Evolutionary conservation across 1,140 invertebrate genomes (phyloP), one percentile per base, ranked within the genome.

Genomic region (Chlorops oryzae): DNA sequence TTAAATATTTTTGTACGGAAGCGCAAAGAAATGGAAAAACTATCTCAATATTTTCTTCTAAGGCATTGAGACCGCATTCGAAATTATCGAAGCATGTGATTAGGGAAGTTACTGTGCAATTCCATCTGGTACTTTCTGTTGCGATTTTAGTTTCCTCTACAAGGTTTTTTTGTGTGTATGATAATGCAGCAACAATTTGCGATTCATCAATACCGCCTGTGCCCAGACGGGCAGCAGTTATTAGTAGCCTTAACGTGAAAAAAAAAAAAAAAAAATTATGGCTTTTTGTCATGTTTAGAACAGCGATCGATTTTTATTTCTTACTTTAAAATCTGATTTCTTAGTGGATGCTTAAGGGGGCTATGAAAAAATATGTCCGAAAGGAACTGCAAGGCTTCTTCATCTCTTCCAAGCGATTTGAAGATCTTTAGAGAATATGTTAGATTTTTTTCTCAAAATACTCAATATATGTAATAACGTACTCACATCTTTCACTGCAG

Each of bases 241-340:
- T 50, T 35, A 54, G 24, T 37, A 54, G 44, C 15, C 52, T 54
- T n/a, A 3, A 46, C 15, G 2, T 10, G 15, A 46, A 24, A 5
- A 45, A 52, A 17, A 7, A 47, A 23, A 23, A 13, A 25, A 21
- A 44, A 44, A 28, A 5, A 15, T 28, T 3, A 44, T 25, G 23
- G 3, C 23, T 9, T 13, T 10, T 39, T 39, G 18, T 7, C 17
- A 9, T 10, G 18, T 13, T 39, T 39, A 10, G 18, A 39, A 20
- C 17, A 7, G 37, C 37, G n/a, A n/a, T n/a, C n/a, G n/a, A 39
- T 39, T 38, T 5, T 5, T n/a, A 13, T 22, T 27, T 52, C 50
- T 49, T 49, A 56, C 54, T 52, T 56, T 18, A 47, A 17, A 20
- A 56, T 56, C 42, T 56, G 54, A 50, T 56, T 56, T 12, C 54